These are phyloP conservation scores for Drosophila obscura DNA, from an alignment of 1,140 invertebrate genomes.

Conservation along the genomic window DNA sequence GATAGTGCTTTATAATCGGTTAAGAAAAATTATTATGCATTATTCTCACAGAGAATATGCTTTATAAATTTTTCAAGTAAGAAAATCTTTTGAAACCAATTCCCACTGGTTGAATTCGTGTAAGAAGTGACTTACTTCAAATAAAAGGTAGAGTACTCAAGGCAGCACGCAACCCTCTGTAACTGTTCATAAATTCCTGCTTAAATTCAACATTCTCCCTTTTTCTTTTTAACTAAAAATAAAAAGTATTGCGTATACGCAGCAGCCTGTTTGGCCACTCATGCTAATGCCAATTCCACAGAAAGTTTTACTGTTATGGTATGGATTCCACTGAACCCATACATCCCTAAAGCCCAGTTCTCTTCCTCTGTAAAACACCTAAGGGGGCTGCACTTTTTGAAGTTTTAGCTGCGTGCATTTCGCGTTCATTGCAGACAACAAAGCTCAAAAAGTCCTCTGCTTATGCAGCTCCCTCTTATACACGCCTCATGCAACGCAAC, in stretches of 20 bases:
- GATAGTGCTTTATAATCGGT: too few species aligned
- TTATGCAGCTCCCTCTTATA: constrained; percentile 17
- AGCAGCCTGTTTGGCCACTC: constrained; percentile 52
- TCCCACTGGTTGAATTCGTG: too few species aligned
- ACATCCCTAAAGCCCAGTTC: constrained; percentile 14
- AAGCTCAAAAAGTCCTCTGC: constrained; percentile 39
- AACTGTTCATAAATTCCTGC: too few species aligned
- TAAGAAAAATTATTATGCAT: too few species aligned
- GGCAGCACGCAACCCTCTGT: too few species aligned
- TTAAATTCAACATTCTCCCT: not conserved
- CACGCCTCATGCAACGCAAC: too few species aligned
- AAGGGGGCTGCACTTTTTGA: constrained; percentile 58
- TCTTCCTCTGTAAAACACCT: not conserved
- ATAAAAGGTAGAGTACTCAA: too few species aligned
- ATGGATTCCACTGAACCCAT: constrained; percentile 34
- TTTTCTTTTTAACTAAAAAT: constrained; percentile 17
- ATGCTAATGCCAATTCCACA: constrained; percentile 64
- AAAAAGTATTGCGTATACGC: constrained; percentile 63
- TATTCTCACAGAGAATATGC: too few species aligned
- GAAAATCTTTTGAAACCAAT: too few species aligned
- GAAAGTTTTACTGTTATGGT: constrained; percentile 66
- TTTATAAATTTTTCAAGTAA: too few species aligned
- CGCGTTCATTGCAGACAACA: constrained; percentile 65
- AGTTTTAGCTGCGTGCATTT: constrained; percentile 73
- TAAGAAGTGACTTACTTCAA: too few species aligned